Evolutionary conservation across 2,888 invertebrate species (phyloP).

Genomic region (Lydus trimaculatus): DNA sequence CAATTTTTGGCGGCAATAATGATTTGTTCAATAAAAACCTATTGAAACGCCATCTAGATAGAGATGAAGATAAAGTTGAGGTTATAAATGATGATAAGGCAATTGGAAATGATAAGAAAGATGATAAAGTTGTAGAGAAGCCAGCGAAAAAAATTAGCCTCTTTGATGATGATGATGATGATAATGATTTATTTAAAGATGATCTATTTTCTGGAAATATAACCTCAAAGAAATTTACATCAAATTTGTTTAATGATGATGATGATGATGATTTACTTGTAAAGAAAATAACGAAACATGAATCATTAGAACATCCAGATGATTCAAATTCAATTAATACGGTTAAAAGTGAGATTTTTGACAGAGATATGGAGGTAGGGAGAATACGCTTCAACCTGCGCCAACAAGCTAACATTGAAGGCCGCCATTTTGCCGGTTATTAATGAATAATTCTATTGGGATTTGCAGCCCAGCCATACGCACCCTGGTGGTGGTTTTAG

Average conservation of each 20-base stretch:
- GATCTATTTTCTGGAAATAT: conserved; percentile 52
- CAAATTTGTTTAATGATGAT: conserved; percentile 46
- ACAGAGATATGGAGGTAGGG: too few relatives aligned
- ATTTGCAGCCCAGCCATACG: too few relatives aligned
- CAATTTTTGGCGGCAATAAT: conserved; percentile 62
- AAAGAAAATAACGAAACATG: neutral
- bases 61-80: conserved; percentile 9
- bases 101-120: conserved; percentile 20
- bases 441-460: too few relatives aligned
- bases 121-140: neutral
- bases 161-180: conserved; percentile 40
- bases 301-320: conserved; percentile 1
- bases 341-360: conserved; percentile 12
- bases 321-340: neutral
- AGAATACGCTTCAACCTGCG: too few relatives aligned
- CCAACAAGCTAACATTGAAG: too few relatives aligned
- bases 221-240: conserved; percentile 42
- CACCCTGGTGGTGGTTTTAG: too few relatives aligned
- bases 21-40: conserved; percentile 41
- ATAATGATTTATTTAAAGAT: conserved; percentile 51
- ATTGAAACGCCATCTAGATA: conserved; percentile 30
- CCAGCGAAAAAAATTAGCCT: conserved; percentile 29
- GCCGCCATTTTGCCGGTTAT: too few relatives aligned
- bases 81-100: conserved; percentile 30
- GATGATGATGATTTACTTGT: conserved; percentile 27